Evolutionary conservation across 2,888 invertebrate genomes (phyloP).

Genomic region (Peribatodes rhomboidaria): DNA sequence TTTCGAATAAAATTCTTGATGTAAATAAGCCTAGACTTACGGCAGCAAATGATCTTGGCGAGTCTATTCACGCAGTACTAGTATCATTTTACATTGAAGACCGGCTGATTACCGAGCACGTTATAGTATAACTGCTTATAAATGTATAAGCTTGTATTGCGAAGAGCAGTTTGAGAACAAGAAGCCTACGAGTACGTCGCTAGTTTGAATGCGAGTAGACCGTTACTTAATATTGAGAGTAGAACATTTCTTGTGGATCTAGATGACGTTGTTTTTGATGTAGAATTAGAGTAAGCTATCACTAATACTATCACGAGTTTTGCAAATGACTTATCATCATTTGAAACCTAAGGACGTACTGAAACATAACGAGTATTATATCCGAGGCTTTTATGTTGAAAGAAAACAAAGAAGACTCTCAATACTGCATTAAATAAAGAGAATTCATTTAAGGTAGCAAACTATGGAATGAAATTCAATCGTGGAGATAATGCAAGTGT

Average conservation of each 20-base stretch:
- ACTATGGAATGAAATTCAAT: conserved; percentile 30
- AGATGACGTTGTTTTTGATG: no score
- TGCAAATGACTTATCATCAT: no score
- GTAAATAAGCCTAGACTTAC: conserved; percentile 10
- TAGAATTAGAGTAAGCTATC: no score
- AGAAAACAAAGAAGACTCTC: neutral
- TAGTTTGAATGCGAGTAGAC: conserved; percentile 4
- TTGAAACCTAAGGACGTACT: no score
- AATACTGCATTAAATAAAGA: neutral
- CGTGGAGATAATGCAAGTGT: conserved; percentile 38
- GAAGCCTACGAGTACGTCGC: conserved; percentile 16
- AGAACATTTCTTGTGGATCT: neutral
- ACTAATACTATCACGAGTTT: no score
- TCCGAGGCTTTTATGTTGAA: neutral
- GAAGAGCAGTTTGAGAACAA: conserved; percentile 20
- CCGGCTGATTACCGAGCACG: conserved; percentile 44
- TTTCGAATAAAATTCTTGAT: conserved; percentile 34
- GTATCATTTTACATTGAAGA: conserved; percentile 50
- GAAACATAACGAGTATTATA: no score
- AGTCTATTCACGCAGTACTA: conserved; percentile 42
- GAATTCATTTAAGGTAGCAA: conserved; percentile 16
- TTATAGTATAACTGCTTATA: conserved; percentile 38
- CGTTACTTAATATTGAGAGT: conserved; percentile 1
- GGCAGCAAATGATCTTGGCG: conserved; percentile 33
- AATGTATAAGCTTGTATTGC: conserved; percentile 23